Evolutionary conservation across 2,888 invertebrate genomes (phyloP).

Genomic region (Cepaea hortensis): DNA sequence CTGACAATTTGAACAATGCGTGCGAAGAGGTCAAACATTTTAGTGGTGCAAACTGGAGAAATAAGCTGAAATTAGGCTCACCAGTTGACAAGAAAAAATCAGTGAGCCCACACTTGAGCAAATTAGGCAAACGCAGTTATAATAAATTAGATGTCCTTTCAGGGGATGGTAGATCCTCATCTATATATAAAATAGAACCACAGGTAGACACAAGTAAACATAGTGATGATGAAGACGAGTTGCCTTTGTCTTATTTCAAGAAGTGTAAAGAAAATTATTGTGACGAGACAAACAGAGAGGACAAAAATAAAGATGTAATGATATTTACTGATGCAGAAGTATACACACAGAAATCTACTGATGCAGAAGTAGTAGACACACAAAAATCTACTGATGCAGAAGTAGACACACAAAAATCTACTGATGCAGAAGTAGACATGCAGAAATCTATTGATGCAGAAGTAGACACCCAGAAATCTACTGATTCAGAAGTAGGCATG

Average conservation of each 20-base stretch:
- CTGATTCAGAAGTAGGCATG: too few species aligned
- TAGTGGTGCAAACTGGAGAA: not conserved
- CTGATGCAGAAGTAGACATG: too few species aligned
- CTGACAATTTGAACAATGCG: not conserved
- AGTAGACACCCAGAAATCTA: too few species aligned
- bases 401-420: too few species aligned
- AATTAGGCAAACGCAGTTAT: not conserved
- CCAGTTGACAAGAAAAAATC: slow-evolving; percentile 7
- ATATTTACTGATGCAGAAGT: not conserved
- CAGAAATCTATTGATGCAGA: too few species aligned
- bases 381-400: not conserved
- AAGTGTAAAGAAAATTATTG: not conserved
- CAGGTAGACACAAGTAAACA: too few species aligned
- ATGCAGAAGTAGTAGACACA: not conserved
- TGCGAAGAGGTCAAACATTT: not conserved
- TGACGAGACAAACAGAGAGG: too few species aligned
- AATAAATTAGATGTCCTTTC: not conserved
- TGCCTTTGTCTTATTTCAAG: slow-evolving; percentile 11
- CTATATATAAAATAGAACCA: too few species aligned
- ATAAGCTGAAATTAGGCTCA: not conserved
- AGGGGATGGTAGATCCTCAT: not conserved
- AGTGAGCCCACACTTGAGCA: not conserved
- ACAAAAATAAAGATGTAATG: not conserved
- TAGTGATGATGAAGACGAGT: slow-evolving; percentile 24
- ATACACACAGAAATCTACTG: not conserved